Evolutionary conservation across 2,113 vertebrate species (phyloP).

Genomic region (Equus przewalskii): DNA sequence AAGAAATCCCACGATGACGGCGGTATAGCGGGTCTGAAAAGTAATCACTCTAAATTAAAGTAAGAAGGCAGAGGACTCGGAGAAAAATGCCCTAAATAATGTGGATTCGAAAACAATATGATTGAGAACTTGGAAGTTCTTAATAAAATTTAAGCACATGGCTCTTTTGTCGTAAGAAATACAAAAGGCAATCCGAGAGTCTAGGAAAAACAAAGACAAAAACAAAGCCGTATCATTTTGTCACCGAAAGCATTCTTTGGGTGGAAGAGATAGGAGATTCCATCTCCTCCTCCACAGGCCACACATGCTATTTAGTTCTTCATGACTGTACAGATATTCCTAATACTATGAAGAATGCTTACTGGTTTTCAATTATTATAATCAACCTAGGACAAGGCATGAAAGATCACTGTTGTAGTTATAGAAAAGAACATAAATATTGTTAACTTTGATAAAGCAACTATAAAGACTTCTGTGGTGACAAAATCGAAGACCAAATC

Average conservation of each 20-base stretch:
- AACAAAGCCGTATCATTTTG: neutral
- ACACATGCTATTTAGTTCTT: neutral
- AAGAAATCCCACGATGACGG: neutral
- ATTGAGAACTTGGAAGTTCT: neutral
- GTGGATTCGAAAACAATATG: neutral
- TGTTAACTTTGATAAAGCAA: constrained; percentile 9
- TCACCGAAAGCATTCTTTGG: constrained; percentile 3
- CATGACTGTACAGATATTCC: neutral
- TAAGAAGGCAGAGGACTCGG: neutral
- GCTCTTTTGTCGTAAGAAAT: neutral
- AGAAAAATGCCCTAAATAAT: constrained; percentile 41
- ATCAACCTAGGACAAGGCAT: neutral
- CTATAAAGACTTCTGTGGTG: neutral
- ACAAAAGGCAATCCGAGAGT: neutral
- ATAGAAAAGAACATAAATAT: neutral
- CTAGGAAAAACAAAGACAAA: constrained; percentile 4
- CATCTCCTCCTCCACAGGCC: neutral
- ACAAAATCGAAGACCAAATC: neutral
- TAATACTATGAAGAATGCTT: neutral
- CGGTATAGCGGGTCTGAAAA: neutral
- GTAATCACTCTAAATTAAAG: neutral
- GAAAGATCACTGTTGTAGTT: neutral
- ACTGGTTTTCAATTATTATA: constrained; percentile 25
- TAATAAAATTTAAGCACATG: constrained; percentile 19
- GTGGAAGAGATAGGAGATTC: neutral